These are phyloP conservation scores for Melanostoma mellinum DNA, from an alignment of 2,888 invertebrate genomes.

Conservation along the genomic window DNA sequence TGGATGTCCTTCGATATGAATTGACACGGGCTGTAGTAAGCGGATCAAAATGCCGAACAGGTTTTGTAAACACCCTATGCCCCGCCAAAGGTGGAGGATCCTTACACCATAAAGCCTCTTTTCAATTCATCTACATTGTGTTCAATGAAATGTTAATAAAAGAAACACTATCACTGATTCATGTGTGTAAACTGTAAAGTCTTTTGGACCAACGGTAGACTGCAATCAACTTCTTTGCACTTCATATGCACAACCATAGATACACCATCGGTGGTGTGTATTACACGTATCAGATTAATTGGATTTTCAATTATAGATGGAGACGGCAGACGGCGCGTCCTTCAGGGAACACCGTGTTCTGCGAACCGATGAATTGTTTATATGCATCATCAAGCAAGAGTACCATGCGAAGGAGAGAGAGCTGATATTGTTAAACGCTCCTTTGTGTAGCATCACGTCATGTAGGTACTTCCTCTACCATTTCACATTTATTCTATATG, in stretches of 20 bases:
- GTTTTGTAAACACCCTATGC: no score
- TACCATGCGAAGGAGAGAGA: constrained; percentile 14
- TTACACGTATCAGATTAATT: constrained; percentile 72
- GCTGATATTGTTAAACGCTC: constrained; percentile 47
- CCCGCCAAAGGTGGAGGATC: background rate
- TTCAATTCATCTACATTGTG: background rate
- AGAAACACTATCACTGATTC: background rate
- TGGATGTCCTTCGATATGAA: no score
- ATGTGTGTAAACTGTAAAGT: background rate
- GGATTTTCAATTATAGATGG: constrained; percentile 72
- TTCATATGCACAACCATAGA: constrained; percentile 16
- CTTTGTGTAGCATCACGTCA: constrained; percentile 48
- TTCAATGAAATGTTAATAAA: background rate
- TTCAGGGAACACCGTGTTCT: constrained; percentile 61
- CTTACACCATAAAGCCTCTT: background rate
- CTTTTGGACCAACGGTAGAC: constrained; percentile 6
- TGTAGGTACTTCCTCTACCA: constrained; percentile 3
- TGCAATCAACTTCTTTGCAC: constrained; percentile 27
- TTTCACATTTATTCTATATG: background rate
- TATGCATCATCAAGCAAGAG: constrained; percentile 57
- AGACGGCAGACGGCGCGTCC: constrained; percentile 45
- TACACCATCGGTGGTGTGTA: constrained; percentile 43
- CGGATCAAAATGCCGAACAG: no score
- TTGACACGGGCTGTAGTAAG: no score
- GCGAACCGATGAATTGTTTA: constrained; percentile 73